Evolutionary conservation across 2,797 vertebrate genomes (phyloP), one percentile per base, ranked within the genome.

Genomic region (Scolopax rusticola): DNA sequence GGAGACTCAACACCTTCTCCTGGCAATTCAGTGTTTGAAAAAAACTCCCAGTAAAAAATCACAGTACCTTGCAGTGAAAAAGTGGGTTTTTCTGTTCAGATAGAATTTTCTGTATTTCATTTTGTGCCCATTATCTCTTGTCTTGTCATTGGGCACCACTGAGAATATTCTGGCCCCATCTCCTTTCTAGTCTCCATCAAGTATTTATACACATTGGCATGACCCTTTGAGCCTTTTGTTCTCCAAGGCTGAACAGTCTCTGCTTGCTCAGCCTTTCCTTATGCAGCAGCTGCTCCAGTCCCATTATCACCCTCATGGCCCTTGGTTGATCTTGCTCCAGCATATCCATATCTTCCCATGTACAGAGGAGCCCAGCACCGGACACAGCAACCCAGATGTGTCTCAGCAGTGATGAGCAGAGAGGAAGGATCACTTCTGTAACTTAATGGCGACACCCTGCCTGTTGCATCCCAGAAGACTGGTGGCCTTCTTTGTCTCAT

Each of bases 281-380:
- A 18, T 51, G 54, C 0, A 2, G 7, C 15, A 67, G 15, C 36
- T 65, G 21, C 21, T 76, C 24, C 36, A 40, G 27, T 70, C 17
- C 20, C 15, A 40, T 70, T 15, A 33, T 40, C 15, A 45, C 12
- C 7, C 21, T 54, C 0, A 0, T 9, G 25, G 17, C 2, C 47
- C n/a, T 65, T 60, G 38, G 8, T 15, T 65, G 70, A 33, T 38
- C 19, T 73, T 53, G 19, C 8, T 84, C 9, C 36, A 56, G 6
- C 19, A 17, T 15, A 4, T 73, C 27, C 24, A 3, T 41, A 21
- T 17, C 30, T 71, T 75, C 28, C 9, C 28, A 45, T 6, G 6
- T 36, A 40, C 11, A 23, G 17, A 50, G 51, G 24, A 50, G 20
- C 9, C 11, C 51, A 60, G 32, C 9, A 56, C 25, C 28, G n/a